phyloP scores from a whole-genome alignment of 2,888 invertebrate genomes.

The Syritta pipiens region DNA sequence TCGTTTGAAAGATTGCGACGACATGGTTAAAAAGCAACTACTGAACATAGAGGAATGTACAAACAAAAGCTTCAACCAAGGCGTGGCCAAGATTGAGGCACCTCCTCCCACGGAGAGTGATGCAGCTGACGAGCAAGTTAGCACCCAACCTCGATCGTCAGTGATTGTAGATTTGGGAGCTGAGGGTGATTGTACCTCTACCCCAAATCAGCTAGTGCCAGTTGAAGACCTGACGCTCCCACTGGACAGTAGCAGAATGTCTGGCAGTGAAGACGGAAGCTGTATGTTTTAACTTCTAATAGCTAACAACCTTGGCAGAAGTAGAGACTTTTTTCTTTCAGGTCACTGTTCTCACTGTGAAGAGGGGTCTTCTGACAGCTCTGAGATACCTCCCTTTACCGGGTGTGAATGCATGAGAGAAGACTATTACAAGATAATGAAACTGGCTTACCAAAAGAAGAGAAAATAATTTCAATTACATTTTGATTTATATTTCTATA shows the following conservation, averaged over 20 bases:
- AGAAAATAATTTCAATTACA: background rate
- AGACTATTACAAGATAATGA: conserved; percentile 50
- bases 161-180: no score
- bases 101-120: background rate
- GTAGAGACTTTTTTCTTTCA: background rate
- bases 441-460: conserved; percentile 32
- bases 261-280: background rate
- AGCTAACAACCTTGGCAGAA: background rate
- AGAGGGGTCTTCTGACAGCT: background rate
- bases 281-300: conserved; percentile 5
- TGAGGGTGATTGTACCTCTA: no score
- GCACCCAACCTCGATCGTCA: no score
- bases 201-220: no score
- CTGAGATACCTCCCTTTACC: conserved; percentile 37
- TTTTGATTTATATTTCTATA: no score
- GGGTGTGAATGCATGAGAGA: conserved; percentile 58
- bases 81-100: background rate
- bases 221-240: no score
- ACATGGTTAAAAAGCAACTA: background rate
- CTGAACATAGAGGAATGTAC: background rate
- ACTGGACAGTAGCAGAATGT: background rate
- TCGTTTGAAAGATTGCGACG: conserved; percentile 1
- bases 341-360: background rate
- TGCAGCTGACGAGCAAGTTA: background rate
- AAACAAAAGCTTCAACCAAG: background rate